Conservation (phyloP, 2,888 invertebrate species). For the Tetranychus piercei region DNA sequence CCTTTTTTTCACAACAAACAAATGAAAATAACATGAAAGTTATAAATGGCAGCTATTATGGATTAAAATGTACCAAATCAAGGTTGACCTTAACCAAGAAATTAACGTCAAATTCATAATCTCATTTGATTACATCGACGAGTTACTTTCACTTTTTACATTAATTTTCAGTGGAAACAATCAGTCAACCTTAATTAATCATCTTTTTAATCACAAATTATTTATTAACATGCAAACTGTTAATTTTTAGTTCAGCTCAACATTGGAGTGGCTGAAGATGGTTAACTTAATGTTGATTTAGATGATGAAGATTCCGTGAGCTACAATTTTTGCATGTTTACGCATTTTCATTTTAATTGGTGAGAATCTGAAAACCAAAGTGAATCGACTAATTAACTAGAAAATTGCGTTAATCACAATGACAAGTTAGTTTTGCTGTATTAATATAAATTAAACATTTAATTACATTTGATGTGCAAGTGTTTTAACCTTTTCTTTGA, state of each 20-base stretch:
- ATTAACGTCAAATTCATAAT: background rate
- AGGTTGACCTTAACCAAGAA: background rate
- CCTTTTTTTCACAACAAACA: background rate
- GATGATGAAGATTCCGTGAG: background rate
- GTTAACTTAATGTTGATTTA: background rate
- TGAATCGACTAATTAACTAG: background rate
- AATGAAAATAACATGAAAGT: background rate
- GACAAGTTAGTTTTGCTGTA: no score
- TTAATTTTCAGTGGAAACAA: no score
- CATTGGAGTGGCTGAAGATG: background rate
- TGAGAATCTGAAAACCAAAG: no score
- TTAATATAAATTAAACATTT: no score
- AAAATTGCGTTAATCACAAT: background rate
- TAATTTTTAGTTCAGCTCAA: background rate
- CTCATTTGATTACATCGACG: background rate
- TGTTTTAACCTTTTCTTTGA: background rate
- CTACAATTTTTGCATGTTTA: no score
- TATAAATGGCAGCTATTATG: background rate
- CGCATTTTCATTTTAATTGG: no score
- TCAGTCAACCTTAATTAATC: no score
- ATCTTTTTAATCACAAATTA: background rate
- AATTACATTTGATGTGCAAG: background rate
- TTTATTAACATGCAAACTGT: background rate
- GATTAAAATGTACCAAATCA: background rate
- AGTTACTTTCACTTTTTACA: no score